phyloP scores from a whole-genome alignment of 2,888 invertebrate genomes.

The Caenorhabditis virilis region DNA sequence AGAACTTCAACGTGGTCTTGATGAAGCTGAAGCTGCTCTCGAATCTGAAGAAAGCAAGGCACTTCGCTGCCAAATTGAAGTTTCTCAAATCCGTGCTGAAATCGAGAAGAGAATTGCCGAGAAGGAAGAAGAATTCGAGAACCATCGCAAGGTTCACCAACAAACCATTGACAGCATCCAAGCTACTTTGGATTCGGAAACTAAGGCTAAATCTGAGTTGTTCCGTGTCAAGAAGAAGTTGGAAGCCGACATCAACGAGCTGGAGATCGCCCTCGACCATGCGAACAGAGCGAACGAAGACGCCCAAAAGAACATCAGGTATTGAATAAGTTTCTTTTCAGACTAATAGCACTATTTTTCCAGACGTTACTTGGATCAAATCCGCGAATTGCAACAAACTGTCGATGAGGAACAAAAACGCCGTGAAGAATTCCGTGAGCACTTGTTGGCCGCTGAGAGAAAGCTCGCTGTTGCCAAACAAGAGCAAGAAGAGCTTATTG shows the following conservation, averaged over 20 bases:
- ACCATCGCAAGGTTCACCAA: conserved; percentile 84
- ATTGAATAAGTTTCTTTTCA: conserved; percentile 9
- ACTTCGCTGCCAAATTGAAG: conserved; percentile 77
- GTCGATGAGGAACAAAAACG: conserved; percentile 98
- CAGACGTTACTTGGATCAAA: conserved; percentile 94
- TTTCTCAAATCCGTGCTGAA: conserved; percentile 97
- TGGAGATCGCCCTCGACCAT: conserved; percentile 97
- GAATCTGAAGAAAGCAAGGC: conserved; percentile 96
- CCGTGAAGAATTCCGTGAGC: conserved; percentile 87
- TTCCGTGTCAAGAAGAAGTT: conserved; percentile 84
- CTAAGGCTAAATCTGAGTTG: conserved; percentile 77
- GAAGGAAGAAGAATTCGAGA: conserved; percentile 99
- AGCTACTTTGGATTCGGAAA: conserved; percentile 95
- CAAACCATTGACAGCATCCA: conserved; percentile 99
- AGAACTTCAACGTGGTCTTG: conserved; percentile 82
- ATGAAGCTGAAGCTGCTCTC: conserved; percentile 91
- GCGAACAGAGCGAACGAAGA: conserved; percentile 83
- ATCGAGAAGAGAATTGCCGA: conserved; percentile 99
- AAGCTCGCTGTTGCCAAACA: conserved; percentile 71
- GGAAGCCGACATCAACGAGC: conserved; percentile 99
- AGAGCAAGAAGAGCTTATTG: conserved; percentile 81
- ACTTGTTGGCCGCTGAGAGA: conserved; percentile 93
- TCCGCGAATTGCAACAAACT: conserved; percentile 74
- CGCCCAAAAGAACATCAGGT: conserved; percentile 70
- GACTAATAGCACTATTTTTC: conserved; percentile 69